Evolutionary conservation across 1,140 invertebrate genomes (phyloP).

Genomic region (Triops longicaudatus): DNA sequence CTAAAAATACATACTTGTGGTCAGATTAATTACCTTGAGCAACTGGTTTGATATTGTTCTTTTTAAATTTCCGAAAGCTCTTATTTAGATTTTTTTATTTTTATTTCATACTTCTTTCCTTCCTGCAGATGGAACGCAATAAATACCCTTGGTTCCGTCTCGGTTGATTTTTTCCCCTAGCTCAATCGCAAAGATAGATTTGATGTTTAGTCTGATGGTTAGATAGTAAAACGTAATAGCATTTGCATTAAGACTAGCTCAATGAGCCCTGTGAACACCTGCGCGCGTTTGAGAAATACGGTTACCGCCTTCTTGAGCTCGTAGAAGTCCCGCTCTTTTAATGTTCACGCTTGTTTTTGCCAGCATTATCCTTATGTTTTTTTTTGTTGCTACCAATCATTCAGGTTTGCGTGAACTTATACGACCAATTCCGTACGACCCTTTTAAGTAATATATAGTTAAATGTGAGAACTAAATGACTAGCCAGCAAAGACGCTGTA

Average conservation of each 20-base stretch:
- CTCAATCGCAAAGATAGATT: background rate
- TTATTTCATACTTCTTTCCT: no score
- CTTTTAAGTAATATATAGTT: background rate
- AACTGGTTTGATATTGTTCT: background rate
- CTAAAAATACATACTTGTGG: no score
- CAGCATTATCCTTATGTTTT: background rate
- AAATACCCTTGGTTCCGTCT: background rate
- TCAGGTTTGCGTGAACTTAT: background rate
- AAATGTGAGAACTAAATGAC: background rate
- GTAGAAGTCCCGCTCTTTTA: slow-evolving; percentile 14
- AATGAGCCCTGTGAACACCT: slow-evolving; percentile 7
- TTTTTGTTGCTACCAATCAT: slow-evolving; percentile 3
- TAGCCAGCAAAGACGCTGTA: background rate
- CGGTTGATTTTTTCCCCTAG: background rate
- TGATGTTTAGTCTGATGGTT: background rate
- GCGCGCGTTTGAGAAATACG: slow-evolving; percentile 1
- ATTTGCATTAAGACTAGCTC: slow-evolving; percentile 2
- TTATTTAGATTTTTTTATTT: no score
- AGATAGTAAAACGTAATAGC: slow-evolving; percentile 8
- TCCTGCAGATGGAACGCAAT: background rate
- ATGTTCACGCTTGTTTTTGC: background rate
- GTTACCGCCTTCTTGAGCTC: slow-evolving; percentile 10
- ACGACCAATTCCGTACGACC: background rate
- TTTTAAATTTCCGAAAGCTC: background rate
- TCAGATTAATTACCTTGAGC: no score